phyloP scores from a whole-genome alignment of 2,888 invertebrate species.

The Amblyjoppa proteus region DNA sequence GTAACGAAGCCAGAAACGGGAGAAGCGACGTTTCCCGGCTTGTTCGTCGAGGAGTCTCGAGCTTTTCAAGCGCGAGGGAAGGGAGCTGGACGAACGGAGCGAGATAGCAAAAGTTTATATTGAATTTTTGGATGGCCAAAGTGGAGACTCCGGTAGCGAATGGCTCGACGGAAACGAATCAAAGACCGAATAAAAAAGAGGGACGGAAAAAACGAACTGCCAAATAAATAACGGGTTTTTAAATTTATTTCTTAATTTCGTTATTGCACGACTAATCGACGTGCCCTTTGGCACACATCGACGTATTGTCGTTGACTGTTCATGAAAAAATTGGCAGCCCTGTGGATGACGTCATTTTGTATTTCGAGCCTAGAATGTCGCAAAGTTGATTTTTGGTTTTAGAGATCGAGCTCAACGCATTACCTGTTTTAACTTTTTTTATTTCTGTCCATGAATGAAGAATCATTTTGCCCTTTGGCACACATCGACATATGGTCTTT shows the following conservation, averaged over 20 bases:
- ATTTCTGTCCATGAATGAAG: too few species aligned
- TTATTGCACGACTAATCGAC: too few species aligned
- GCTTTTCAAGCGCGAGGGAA: slow-evolving; percentile 38
- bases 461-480: too few species aligned
- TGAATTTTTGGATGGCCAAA: slow-evolving; percentile 48
- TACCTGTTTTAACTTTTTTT: too few species aligned
- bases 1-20: slow-evolving; percentile 14
- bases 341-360: not conserved
- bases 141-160: not conserved
- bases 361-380: too few species aligned
- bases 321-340: not conserved
- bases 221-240: not conserved
- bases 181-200: slow-evolving; percentile 1
- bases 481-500: too few species aligned
- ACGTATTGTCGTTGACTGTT: too few species aligned
- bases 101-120: slow-evolving; percentile 61
- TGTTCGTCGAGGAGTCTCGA: slow-evolving; percentile 39
- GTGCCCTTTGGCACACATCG: too few species aligned
- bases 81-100: not conserved
- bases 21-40: slow-evolving; percentile 33
- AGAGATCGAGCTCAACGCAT: too few species aligned
- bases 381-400: too few species aligned
- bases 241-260: too few species aligned
- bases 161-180: slow-evolving; percentile 1
- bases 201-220: not conserved